phyloP scores from a whole-genome alignment of 2,113 vertebrate species.

The Oceanites oceanicus region DNA sequence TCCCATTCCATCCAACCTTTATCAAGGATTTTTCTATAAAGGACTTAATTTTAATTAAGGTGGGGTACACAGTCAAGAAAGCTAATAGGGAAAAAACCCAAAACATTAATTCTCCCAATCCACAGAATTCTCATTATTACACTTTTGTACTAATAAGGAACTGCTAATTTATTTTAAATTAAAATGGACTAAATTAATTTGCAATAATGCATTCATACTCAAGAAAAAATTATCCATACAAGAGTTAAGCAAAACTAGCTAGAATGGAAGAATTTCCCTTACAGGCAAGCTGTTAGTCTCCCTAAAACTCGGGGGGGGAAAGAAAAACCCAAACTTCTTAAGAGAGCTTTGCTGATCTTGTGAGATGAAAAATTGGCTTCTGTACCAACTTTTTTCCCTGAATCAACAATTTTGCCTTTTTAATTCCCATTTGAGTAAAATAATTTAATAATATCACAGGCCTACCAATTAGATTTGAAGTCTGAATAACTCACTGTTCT shows the following conservation, averaged over 20 bases:
- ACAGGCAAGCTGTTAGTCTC: not conserved
- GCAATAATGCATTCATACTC: not conserved
- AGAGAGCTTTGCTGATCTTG: not conserved
- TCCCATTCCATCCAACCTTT: not conserved
- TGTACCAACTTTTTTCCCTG: not conserved
- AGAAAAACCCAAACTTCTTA: not conserved
- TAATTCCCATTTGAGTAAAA: not conserved
- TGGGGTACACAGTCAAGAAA: not conserved
- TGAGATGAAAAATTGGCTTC: not conserved
- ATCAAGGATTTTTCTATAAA: not conserved
- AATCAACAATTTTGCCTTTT: not conserved
- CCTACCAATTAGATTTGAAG: not conserved
- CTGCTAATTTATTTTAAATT: not conserved
- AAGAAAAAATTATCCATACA: not conserved
- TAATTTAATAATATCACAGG: not conserved
- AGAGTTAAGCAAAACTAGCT: not conserved
- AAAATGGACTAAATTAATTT: not conserved
- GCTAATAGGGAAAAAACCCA: rapidly evolving
- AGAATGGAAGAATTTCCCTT: not conserved
- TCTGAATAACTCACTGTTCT: not conserved
- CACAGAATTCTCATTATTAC: not conserved
- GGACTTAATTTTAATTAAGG: not conserved
- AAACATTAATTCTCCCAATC: not conserved
- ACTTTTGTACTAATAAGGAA: not conserved
- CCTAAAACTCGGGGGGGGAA: not conserved